Conservation (phyloP, 2,797 vertebrate genomes). For the Threskiornis aethiopicus region DNA sequence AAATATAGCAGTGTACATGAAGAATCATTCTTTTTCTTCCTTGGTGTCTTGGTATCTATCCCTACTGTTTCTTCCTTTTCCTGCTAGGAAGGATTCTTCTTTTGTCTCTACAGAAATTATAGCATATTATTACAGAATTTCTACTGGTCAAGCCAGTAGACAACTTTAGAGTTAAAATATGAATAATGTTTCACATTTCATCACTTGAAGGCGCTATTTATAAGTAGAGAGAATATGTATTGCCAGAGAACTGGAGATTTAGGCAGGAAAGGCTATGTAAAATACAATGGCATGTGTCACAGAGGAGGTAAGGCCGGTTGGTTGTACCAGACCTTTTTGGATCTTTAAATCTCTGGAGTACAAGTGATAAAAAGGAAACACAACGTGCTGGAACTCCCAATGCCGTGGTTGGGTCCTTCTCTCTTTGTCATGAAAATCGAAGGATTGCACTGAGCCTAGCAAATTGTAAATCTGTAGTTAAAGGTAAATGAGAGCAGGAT, state of each 20-base stretch:
- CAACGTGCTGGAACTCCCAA: neutral
- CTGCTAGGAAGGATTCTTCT: neutral
- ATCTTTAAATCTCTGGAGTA: neutral
- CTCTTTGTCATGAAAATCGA: neutral
- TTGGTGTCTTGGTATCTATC: neutral
- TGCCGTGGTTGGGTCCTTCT: neutral
- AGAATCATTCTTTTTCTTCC: neutral
- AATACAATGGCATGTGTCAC: neutral
- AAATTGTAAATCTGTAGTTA: neutral
- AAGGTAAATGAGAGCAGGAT: neutral
- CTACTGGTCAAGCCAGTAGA: neutral
- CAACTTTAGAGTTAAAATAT: neutral
- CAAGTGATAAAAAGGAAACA: neutral
- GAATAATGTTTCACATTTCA: neutral
- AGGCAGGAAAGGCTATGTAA: neutral
- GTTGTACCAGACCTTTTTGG: neutral
- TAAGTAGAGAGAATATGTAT: neutral
- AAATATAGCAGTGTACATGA: neutral
- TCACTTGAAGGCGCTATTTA: neutral
- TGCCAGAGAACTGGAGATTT: neutral
- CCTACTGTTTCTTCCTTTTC: neutral
- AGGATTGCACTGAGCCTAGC: neutral
- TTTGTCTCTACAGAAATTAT: neutral
- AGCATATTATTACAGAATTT: neutral
- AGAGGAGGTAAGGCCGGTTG: neutral